Evolutionary conservation across 2,113 vertebrate genomes (phyloP), one percentile per base, ranked within the genome.

Genomic region (Amphiprion ocellaris): DNA sequence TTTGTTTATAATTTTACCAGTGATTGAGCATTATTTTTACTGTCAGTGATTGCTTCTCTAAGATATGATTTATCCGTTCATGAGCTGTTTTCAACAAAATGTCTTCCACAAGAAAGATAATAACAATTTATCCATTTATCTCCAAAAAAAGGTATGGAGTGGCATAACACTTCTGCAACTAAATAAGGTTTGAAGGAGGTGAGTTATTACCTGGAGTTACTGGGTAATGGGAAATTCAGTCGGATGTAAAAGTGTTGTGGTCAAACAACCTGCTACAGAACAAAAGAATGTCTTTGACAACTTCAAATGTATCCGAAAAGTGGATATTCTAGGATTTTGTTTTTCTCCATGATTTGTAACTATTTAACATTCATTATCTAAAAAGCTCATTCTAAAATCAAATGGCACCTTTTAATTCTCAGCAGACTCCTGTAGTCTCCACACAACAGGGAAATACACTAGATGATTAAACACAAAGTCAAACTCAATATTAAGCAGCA

Each of bases 401-500:
- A 63, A 76, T 50, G 23, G 44, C n/a, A 53, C 33, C 24, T n/a
- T 69, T 84, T 46, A 39, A 71, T 72, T 82, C 52, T 49, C 59
- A 54, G 56, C 59, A 46, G n/a, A 70, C 50, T 61, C 55, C n/a
- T 21, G 21, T 26, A 24, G 39, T 54, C 10, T 71, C 46, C 16
- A 66, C 24, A 71, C 60, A 66, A 59, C 17, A 12, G 64, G n/a
- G n/a, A 80, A 49, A 75, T 50, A 70, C 17, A 81, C 66, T 44
- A 60, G 54, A 86, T 66, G 56, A 80, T 78, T 47, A 54, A 66
- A 86, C 80, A 72, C n/a, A 53, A 74, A 79, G 44, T 64, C 17
- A 23, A 73, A 77, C 64, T 60, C 37, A 54, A 60, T 68, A 64
- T 53, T 54, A 82, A 73, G 74, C 72, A 75, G 81, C 41, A 12